Percentiles rank a stretch among this genome's conserved stretches.
These are phyloP conservation scores for Ispidina picta DNA, from an alignment of 2,797 vertebrate species.

Conservation along the genomic window DNA sequence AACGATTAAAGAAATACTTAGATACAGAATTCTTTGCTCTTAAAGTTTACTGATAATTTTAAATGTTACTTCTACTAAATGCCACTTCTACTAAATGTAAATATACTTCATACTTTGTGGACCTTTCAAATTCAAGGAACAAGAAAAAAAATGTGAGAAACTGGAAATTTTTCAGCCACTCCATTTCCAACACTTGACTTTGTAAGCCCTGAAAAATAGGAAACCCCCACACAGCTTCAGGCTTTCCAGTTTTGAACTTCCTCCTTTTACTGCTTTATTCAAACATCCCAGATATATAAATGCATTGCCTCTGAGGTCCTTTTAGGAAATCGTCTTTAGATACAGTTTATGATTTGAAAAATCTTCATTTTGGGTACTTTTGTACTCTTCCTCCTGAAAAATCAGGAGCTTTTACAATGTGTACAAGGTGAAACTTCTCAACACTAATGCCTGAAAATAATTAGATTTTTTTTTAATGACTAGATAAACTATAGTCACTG, in stretches of 20 bases:
- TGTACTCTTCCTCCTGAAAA: not conserved
- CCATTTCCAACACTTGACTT: not conserved
- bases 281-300: not conserved
- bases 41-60: slow-evolving; percentile 3
- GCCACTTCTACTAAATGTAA: not conserved
- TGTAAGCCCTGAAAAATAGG: not conserved
- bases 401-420: not conserved
- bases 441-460: not conserved
- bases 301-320: not conserved
- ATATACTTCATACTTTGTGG: not conserved
- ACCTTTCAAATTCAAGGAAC: not conserved
- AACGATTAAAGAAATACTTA: slow-evolving; percentile 36
- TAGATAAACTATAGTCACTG: not conserved
- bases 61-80: not conserved
- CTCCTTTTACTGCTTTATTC: not conserved
- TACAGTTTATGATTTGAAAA: not conserved
- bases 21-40: slow-evolving; percentile 25
- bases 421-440: not conserved
- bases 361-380: not conserved
- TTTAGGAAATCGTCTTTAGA: not conserved
- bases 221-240: not conserved
- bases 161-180: not conserved
- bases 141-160: not conserved
- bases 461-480: not conserved
- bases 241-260: not conserved